Conservation (phyloP, 2,888 invertebrate genomes). For the Scaptomyza flava region DNA sequence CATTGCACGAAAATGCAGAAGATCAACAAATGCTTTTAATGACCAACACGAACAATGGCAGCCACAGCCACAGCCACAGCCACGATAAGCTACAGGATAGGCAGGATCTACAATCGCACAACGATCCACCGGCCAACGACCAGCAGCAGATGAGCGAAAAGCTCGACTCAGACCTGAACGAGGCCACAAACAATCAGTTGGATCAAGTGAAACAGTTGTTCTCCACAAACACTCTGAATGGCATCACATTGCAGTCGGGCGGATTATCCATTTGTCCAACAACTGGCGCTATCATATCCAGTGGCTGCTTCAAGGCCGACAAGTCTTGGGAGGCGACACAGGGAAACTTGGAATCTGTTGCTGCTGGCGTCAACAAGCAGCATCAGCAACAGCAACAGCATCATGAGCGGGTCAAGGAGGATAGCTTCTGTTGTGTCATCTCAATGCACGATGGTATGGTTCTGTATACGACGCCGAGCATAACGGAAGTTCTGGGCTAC, state of each 20-base stretch:
- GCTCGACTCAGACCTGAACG: constrained; percentile 59
- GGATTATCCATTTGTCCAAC: neutral
- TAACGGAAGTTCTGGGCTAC: constrained; percentile 90
- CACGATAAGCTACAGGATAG: constrained; percentile 49
- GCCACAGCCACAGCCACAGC: neutral
- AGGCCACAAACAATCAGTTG: constrained; percentile 43
- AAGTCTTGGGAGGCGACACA: constrained; percentile 72
- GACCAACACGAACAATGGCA: constrained; percentile 25
- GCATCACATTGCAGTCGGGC: constrained; percentile 3
- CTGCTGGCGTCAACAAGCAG: neutral
- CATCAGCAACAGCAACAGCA: neutral
- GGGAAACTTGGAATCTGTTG: constrained; percentile 65
- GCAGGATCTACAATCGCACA: constrained; percentile 27
- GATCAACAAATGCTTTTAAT: constrained; percentile 29
- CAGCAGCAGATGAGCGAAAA: constrained; percentile 42
- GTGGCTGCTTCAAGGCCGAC: constrained; percentile 53
- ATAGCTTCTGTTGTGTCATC: constrained; percentile 91
- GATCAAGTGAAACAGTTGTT: constrained; percentile 70
- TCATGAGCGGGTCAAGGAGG: constrained; percentile 84
- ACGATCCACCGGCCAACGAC: constrained; percentile 40
- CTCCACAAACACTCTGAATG: constrained; percentile 60
- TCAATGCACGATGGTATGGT: constrained; percentile 94
- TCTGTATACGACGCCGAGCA: constrained; percentile 89
- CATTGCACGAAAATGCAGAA: constrained; percentile 38
- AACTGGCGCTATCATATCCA: neutral